These are phyloP conservation scores for Mycteria americana DNA, from an alignment of 2,797 vertebrate species.

Conservation along the genomic window DNA sequence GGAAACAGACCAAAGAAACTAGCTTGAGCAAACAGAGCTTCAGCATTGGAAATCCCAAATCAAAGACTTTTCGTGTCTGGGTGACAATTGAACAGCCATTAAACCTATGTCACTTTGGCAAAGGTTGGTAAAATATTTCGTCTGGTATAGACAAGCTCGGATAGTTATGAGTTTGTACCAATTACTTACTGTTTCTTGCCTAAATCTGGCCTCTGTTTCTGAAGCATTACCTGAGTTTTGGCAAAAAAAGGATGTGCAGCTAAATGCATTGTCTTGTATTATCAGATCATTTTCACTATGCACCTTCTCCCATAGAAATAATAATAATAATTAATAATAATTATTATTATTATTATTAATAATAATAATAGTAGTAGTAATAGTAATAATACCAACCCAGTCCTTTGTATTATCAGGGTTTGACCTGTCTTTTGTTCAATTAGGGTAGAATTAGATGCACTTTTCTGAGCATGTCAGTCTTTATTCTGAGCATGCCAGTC, in stretches of 20 bases:
- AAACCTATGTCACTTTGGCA: neutral
- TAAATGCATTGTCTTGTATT: neutral
- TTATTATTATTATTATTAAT: too few relatives aligned
- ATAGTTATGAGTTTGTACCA: neutral
- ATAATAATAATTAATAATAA: neutral
- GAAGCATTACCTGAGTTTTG: neutral
- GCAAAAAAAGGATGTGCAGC: neutral
- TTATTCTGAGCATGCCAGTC: neutral
- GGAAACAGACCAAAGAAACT: neutral
- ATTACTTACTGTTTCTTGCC: neutral
- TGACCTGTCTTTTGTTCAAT: neutral
- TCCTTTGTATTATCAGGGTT: neutral
- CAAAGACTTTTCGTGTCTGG: neutral
- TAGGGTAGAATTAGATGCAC: neutral
- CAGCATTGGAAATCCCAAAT: neutral
- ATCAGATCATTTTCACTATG: neutral
- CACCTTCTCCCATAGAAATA: neutral
- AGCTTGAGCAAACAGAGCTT: neutral
- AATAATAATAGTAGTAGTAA: neutral
- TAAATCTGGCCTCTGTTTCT: neutral
- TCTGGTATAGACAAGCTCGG: neutral
- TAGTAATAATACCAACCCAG: neutral
- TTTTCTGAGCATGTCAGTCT: neutral
- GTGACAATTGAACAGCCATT: neutral
- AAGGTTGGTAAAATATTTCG: neutral